Evolutionary conservation across 92 coral and sea anemone genomes (phyloP), one percentile per base, ranked within the genome.

Genomic region (Phenganax stokvisi): DNA sequence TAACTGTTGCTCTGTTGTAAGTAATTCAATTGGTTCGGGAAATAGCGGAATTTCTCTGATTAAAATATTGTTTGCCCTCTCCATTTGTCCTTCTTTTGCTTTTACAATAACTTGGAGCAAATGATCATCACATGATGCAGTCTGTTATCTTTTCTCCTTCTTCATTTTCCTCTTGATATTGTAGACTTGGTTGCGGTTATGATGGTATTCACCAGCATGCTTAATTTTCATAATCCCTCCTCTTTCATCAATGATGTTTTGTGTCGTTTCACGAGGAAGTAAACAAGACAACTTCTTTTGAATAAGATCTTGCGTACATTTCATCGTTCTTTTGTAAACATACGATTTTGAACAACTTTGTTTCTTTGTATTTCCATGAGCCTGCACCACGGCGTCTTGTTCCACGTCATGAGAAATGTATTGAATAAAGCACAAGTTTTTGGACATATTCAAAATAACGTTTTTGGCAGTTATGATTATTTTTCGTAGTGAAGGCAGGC

Each of bases 11-110:
- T 81, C 65, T 17, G 82, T 75, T 8, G 86, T 47, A 29, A 81
- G 68, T 27, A 86, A 86, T 0, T 74, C 77, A 10, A 63, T 61
- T 56, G 88, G 88, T 66, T 85, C 82, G 15, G 88, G 88, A 17
- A 70, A 73, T 54, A 81, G 25, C 10, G 85, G 86, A 51, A 86
- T 53, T 61, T 82, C 81, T 54, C 89, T 62, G 7, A 86, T 86
- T 51, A 86, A 68, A 59, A 57, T 28, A 25, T 51, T 56, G 59
- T 66, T 51, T 16, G 47, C 27, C 31, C 51, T 66, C 15, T 51
- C 47, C 16, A 27, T 44, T 30, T 80, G 84, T 55, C 30, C 75
- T 80, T 80, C 57, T 52, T 80, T 80, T 0, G 84, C 84, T 74
- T 80, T 80, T 65, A 80, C 71, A 13, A 80, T 44, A 8, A 80